Percentiles rank a stretch among this genome's conserved stretches.
These are phyloP conservation scores for Drosophila nigritarsus DNA, from an alignment of 2,888 invertebrate genomes.

Conservation along the genomic window DNA sequence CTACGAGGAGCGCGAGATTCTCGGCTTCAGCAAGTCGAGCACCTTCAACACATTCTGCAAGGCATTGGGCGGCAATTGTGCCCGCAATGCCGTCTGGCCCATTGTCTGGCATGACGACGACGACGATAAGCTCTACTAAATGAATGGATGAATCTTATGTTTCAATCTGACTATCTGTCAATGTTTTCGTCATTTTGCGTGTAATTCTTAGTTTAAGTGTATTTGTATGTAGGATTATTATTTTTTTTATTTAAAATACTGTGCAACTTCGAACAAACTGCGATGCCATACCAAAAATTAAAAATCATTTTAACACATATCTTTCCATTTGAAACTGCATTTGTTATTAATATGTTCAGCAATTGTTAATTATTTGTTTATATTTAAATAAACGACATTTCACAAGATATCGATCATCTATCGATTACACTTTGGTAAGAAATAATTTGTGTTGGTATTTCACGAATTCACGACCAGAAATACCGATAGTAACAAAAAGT, in stretches of 20 bases:
- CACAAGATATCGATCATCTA: constrained; percentile 1
- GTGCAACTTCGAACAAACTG: constrained; percentile 59
- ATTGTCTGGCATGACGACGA: constrained; percentile 86
- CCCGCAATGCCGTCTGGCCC: constrained; percentile 91
- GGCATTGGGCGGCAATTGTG: constrained; percentile 88
- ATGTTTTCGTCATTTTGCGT: neutral
- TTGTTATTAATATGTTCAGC: neutral
- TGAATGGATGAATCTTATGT: neutral
- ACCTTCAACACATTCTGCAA: constrained; percentile 93
- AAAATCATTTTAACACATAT: constrained; percentile 15
- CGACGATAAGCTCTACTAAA: constrained; percentile 47
- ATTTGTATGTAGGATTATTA: constrained; percentile 26
- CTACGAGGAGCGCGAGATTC: constrained; percentile 98
- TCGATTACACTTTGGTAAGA: constrained; percentile 2
- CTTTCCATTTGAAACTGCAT: neutral
- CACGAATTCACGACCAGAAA: neutral
- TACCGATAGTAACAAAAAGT: constrained; percentile 1
- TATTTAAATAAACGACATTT: constrained; percentile 18
- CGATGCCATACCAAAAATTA: constrained; percentile 67
- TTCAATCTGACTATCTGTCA: neutral
- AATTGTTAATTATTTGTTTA: neutral
- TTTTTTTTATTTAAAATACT: constrained; percentile 33
- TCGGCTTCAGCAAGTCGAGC: constrained; percentile 91
- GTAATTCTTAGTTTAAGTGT: constrained; percentile 23
- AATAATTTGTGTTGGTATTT: neutral